Percentiles rank a stretch among this genome's conserved stretches.
Evolutionary conservation across 92 coral and sea anemone genomes (phyloP).

Genomic region (Nematostella vectensis): DNA sequence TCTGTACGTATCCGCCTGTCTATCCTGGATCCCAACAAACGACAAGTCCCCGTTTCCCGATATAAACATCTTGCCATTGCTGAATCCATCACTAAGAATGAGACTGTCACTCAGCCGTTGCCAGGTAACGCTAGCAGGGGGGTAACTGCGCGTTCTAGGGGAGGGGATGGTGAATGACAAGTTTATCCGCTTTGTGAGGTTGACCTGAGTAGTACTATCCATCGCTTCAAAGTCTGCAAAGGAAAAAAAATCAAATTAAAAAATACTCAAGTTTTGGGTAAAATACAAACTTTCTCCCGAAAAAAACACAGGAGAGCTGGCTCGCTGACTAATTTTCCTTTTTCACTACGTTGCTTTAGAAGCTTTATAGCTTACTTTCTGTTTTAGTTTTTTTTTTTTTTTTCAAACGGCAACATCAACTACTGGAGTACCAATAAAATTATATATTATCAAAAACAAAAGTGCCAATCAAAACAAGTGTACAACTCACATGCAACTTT

Average conservation of each 20-base stretch:
- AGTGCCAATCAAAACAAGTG: too few relatives aligned
- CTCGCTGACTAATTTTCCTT: too few relatives aligned
- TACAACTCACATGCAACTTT: conserved; percentile 59
- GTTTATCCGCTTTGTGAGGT: not conserved
- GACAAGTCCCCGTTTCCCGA: conserved; percentile 18
- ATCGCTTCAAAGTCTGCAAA: not conserved
- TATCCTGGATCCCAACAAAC: conserved; percentile 3
- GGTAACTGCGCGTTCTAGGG: conserved; percentile 8
- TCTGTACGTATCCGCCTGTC: not conserved
- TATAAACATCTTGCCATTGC: conserved; percentile 11
- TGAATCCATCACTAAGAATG: conserved; percentile 13
- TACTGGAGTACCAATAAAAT: too few relatives aligned
- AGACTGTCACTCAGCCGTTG: not conserved
- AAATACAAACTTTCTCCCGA: too few relatives aligned
- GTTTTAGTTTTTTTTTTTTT: too few relatives aligned
- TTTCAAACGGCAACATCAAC: too few relatives aligned
- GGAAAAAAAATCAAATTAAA: too few relatives aligned
- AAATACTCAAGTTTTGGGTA: too few relatives aligned
- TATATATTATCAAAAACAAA: too few relatives aligned
- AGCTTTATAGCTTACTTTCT: too few relatives aligned
- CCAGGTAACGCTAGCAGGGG: conserved; percentile 15
- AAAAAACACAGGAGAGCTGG: too few relatives aligned
- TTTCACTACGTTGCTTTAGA: too few relatives aligned
- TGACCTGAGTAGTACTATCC: not conserved
- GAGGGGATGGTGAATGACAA: conserved; percentile 3